Evolutionary conservation across 2,797 vertebrate species (phyloP), one percentile per base, ranked within the genome.

Genomic region (Hydrolagus colliei): DNA sequence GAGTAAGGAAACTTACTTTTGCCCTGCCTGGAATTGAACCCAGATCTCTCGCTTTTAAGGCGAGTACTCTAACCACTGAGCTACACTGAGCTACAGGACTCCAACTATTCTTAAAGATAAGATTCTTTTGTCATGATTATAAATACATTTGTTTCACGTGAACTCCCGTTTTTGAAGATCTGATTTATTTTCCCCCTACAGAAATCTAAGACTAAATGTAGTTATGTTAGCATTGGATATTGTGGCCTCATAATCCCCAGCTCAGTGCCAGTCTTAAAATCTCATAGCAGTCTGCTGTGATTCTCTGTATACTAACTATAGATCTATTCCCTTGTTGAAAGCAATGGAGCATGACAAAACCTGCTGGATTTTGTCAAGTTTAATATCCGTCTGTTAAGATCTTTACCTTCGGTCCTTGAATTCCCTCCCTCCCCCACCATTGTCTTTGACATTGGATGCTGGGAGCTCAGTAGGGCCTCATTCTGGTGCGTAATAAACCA

Each of bases 311-410:
- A 76, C 68, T 18, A 71, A 71, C 16, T 16, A 14, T 71, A 76
- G 35, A 76, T 76, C 52, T 76, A 20, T 14, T 52, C 10, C 74
- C 74, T 52, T 59, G 74, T 76, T 76, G 35, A 76, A 76, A 59
- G 74, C 74, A 76, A 76, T 76, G 74, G 41, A 14, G 74, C 41
- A 76, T 76, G 74, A 59, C 41, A 59, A 76, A 52, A 9, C 74
- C 14, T 52, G 74, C 74, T 76, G 35, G 41, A 76, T 16, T 76
- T 76, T 76, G 74, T 59, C 74, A 76, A 76, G 16, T 76, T 76
- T 76, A 76, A 76, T 76, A 76, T 76, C 35, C 52, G 74, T 76
- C 74, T 52, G 20, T 16, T 16, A 14, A 2, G 35, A 14, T 59
- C 18, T 41, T 41, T 41, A 59, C 41, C 41, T 35, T 16, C 74